Base-by-base conservation (phyloP, 2,888 invertebrate genomes). In the Myathropa florea region DNA sequence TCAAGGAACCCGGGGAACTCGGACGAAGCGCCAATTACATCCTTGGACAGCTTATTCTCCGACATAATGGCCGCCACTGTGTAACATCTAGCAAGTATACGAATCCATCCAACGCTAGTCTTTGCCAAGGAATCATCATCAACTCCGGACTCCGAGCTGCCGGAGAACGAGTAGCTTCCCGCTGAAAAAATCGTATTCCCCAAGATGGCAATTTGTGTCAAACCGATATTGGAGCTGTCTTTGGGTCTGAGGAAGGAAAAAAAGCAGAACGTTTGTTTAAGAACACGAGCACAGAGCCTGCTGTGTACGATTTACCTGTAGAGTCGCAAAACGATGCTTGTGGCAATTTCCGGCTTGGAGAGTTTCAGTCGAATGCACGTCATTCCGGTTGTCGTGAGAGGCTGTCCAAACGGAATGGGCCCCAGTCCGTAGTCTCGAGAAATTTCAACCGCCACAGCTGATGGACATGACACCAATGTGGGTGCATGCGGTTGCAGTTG, bases 171-270 rank as follows among this genome's bases (percentile, higher is more conserved):
- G 36, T 83, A 70, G 23, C 53, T 88, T 0, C 88, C 86, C 57
- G 94, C 94, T n/a, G 95, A 94, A 91, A 98, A 98, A 1, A 97
- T 97, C 4, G 97, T 96, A 81, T 96, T 96, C 0, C 97, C 98
- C 59, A 98, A 93, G 67, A 98, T 93, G 3, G 96, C 94, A 88
- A 98, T 95, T 93, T 98, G 98, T 83, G 97, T 95, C 57, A 98
- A 93, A 4, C 98, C 98, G 91, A 98, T 96, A 90, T 96, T 97
- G 89, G 96, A 95, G n/a, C 97, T 97, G 90, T 98, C 98, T 39
- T 97, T 94, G 0, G 98, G 98, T 91, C 97, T 96, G 53, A 14
- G 64, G 79, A 77, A 53, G 2, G 36, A 39, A 72, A 57, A 39
- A n/a, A 55, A 33, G n/a, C n/a, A n/a, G n/a, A n/a, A n/a, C n/a